A percentile compares a stretch with the other conserved stretches of the same genome.
Evolutionary conservation across 1,140 invertebrate genomes (phyloP).

Genomic region (Pseudomyrmex dendroicus): DNA sequence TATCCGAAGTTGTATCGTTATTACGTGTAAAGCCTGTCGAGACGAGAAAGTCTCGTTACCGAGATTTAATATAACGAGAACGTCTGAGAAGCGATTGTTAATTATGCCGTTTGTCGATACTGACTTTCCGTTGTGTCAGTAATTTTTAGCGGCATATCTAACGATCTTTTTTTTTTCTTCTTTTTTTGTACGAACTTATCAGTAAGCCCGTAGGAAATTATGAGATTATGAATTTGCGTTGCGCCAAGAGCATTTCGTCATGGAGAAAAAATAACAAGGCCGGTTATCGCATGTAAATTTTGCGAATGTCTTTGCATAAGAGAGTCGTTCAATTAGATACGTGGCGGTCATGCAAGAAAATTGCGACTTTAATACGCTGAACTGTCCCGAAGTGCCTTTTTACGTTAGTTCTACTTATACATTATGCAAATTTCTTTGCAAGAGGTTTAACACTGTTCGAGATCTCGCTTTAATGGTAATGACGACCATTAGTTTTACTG

Average conservation of each 20-base stretch:
- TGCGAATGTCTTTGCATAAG: constrained; percentile 49
- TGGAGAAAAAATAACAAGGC: constrained; percentile 34
- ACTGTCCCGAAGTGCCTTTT: constrained; percentile 40
- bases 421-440: constrained; percentile 66
- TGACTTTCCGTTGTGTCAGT: not conserved
- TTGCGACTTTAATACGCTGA: constrained; percentile 39
- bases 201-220: not conserved
- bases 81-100: not conserved
- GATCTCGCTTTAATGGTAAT: constrained; percentile 63
- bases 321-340: constrained; percentile 56
- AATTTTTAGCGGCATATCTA: not conserved
- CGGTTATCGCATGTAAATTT: constrained; percentile 56
- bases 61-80: not conserved
- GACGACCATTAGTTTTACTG: constrained; percentile 39
- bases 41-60: not conserved
- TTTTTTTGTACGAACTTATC: not conserved
- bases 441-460: constrained; percentile 54
- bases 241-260: constrained; percentile 20
- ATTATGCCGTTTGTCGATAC: not conserved
- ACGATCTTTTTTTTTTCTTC: not conserved
- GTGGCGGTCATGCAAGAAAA: constrained; percentile 54
- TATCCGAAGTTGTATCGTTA: not conserved
- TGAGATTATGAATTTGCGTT: not conserved
- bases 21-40: not conserved
- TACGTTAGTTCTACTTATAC: constrained; percentile 39